Percentiles rank a stretch among this genome's conserved stretches.
These are phyloP conservation scores for Leucophenga varia DNA, from an alignment of 1,140 invertebrate genomes.

Conservation along the genomic window DNA sequence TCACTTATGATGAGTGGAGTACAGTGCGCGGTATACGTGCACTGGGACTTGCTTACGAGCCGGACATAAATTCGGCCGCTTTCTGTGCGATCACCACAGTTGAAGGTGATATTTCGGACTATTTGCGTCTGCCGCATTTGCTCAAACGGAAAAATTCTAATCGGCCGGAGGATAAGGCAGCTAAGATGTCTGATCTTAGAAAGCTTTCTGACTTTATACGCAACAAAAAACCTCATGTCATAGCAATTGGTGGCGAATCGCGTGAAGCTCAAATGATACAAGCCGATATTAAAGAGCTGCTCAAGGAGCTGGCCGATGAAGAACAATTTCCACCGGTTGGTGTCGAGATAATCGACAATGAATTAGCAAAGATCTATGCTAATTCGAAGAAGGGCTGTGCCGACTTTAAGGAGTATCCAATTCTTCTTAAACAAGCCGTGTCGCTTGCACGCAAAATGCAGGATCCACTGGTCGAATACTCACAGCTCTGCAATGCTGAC, in stretches of 20 bases:
- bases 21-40: slow-evolving; percentile 82
- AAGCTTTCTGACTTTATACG: slow-evolving; percentile 84
- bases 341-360: slow-evolving; percentile 92
- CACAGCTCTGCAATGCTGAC: slow-evolving; percentile 91
- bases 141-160: slow-evolving; percentile 79
- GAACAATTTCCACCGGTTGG: slow-evolving; percentile 86
- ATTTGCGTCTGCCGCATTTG: slow-evolving; percentile 82
- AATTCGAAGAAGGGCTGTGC: slow-evolving; percentile 85
- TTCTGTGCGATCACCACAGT: slow-evolving; percentile 85
- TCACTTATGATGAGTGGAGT: slow-evolving; percentile 92
- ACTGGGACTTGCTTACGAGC: slow-evolving; percentile 84
- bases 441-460: slow-evolving; percentile 89
- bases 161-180: slow-evolving; percentile 68
- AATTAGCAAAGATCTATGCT: slow-evolving; percentile 86
- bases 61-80: slow-evolving; percentile 79
- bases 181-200: slow-evolving; percentile 77
- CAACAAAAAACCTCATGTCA: slow-evolving; percentile 90
- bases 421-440: slow-evolving; percentile 84
- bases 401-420: slow-evolving; percentile 92
- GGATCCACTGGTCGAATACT: slow-evolving; percentile 95
- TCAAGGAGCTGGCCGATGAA: slow-evolving; percentile 75
- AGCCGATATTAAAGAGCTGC: slow-evolving; percentile 79
- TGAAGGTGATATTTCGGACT: slow-evolving; percentile 91
- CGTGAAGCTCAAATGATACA: slow-evolving; percentile 82
- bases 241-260: slow-evolving; percentile 89